phyloP scores from a whole-genome alignment of 2,888 invertebrate species.

The Leptogaster cylindrica region DNA sequence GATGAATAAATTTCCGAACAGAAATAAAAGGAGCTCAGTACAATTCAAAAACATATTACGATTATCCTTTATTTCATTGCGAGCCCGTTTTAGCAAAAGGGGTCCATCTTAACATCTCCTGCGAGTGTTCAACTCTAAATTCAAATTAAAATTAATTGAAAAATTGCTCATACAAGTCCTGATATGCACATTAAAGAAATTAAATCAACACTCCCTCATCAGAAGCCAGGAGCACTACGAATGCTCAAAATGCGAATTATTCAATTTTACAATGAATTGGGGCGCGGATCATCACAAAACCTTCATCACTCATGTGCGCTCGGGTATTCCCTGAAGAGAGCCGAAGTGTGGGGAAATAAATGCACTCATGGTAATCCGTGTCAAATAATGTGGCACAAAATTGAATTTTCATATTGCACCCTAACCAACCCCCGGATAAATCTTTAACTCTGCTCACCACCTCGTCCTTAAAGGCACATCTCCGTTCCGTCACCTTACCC shows the following conservation, averaged over 20 bases:
- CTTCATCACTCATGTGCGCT: neutral
- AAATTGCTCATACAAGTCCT: conserved; percentile 35
- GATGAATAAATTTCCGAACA: too few relatives aligned
- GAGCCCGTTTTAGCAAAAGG: too few relatives aligned
- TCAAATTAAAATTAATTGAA: conserved; percentile 39
- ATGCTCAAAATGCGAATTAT: conserved; percentile 45
- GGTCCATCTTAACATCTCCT: too few relatives aligned
- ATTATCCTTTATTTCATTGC: too few relatives aligned
- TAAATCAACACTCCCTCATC: conserved; percentile 36
- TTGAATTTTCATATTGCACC: conserved; percentile 59
- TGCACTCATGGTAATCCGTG: conserved; percentile 42
- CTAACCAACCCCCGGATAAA: conserved; percentile 42
- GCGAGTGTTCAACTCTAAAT: conserved; percentile 11
- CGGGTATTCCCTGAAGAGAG: conserved; percentile 9
- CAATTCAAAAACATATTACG: too few relatives aligned
- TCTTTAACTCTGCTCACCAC: conserved; percentile 3
- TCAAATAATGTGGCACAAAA: conserved; percentile 57
- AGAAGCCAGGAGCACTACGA: neutral
- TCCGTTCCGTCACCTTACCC: conserved; percentile 2
- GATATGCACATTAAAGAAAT: conserved; percentile 39
- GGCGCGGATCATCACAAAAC: conserved; percentile 7
- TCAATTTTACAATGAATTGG: conserved; percentile 42
- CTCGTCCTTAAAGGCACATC: neutral
- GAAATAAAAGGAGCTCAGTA: too few relatives aligned
- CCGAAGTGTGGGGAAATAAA: conserved; percentile 28